Base-by-base conservation (phyloP, 2,797 vertebrate species). In the Clarias fuscus region DNA sequence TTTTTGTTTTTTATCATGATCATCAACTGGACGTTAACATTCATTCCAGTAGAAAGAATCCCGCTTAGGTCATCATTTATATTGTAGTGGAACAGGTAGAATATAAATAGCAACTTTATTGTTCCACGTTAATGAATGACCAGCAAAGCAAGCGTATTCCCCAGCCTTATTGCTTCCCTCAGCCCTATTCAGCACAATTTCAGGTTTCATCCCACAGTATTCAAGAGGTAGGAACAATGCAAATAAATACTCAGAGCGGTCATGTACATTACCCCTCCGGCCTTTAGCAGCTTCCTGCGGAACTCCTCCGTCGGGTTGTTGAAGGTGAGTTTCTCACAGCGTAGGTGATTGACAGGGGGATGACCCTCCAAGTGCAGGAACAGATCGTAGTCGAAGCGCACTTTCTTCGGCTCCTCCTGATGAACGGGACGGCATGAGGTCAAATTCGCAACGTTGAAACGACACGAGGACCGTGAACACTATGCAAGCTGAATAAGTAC, bases 291-390 rank as follows among this genome's bases (percentile, higher is more conserved):
- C 94, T 99, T 99, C 93, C 94, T 96, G 84, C 97, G 96, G 92
- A 99, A 99, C 91, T 99, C 98, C 90, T 99, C 98, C 5, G 98
- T 99, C 0, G 98, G 98, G 93, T 98, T 99, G 95, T 99, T 99
- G 95, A 99, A 99, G 87, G 98, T 99, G 87, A 99, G 97, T 92
- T 99, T 99, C 95, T 99, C 98, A 88, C 98, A 99, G 93, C 98
- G 98, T 86, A 99, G 97, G 90, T 99, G 98, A 93, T 99, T 99
- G 94, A 99, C 98, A 88, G 98, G 98, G 64, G 98, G 98, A 92
- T 99, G 98, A 91, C 98, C 98, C 90, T 99, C 98, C 94, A 99
- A 95, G 94, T 99, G 98, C 90, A 99, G 96, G 93, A 99, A 99
- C 89, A 99, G 94, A 95, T 99, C 98, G 96, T 99, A 99, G 93